A percentile compares a stretch with the other conserved stretches of the same genome.
Evolutionary conservation across 2,888 invertebrate genomes (phyloP).

Genomic region (Blastobasis adustella): DNA sequence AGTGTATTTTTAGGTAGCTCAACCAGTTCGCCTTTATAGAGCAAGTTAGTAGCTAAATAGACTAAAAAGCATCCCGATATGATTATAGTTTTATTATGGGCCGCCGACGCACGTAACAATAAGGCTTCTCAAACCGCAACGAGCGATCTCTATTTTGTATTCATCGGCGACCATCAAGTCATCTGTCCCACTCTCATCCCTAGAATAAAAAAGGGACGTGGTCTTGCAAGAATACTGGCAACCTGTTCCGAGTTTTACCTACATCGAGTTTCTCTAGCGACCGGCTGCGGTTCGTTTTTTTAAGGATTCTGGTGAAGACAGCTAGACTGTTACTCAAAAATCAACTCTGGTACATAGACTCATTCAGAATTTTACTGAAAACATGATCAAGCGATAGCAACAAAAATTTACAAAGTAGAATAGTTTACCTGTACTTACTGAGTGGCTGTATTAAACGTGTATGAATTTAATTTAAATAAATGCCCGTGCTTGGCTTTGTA

Average conservation of each 20-base stretch:
- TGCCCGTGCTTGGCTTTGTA: too few species aligned
- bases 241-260: constrained; percentile 45
- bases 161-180: constrained; percentile 13
- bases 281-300: constrained; percentile 30
- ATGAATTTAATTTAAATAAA: too few species aligned
- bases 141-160: constrained; percentile 18
- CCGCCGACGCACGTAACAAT: constrained; percentile 14
- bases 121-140: constrained; percentile 59
- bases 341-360: too few species aligned
- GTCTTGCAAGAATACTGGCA: constrained; percentile 27
- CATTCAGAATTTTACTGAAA: too few species aligned
- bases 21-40: background rate
- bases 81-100: constrained; percentile 6
- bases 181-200: constrained; percentile 21
- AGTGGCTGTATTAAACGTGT: too few species aligned
- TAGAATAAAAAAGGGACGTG: constrained; percentile 19
- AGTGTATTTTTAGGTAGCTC: too few species aligned
- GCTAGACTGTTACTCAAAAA: too few species aligned
- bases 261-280: constrained; percentile 23
- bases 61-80: constrained; percentile 7
- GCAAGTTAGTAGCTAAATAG: background rate
- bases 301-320: background rate
- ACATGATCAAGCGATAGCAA: too few species aligned
- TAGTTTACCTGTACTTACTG: too few species aligned
- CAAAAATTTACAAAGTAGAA: too few species aligned